A percentile compares a stretch with the other conserved stretches of the same genome.
Conservation (phyloP, 2,113 vertebrate genomes). For the Boleophthalmus pectinirostris region DNA sequence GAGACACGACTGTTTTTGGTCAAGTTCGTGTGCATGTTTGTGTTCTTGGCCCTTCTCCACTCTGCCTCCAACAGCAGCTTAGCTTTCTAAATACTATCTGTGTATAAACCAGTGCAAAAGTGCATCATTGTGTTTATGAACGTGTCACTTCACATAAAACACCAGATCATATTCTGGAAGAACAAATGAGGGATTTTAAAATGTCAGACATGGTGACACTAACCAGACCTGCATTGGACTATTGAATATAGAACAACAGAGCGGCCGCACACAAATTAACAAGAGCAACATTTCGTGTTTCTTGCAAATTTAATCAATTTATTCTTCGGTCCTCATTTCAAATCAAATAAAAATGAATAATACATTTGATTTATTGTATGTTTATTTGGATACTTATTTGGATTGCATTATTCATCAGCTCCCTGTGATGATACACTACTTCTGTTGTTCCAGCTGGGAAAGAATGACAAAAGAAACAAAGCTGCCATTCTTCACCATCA, state of each 20-base stretch:
- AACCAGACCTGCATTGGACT: not conserved
- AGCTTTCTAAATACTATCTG: constrained; percentile 7
- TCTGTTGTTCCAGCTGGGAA: too few species aligned
- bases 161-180: constrained; percentile 7
- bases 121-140: not conserved
- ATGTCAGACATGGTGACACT: not conserved
- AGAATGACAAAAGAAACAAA: too few species aligned
- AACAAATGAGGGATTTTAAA: not conserved
- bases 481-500: too few species aligned
- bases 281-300: not conserved
- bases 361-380: too few species aligned
- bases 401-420: too few species aligned
- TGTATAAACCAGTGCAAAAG: constrained; percentile 15
- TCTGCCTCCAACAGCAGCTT: not conserved
- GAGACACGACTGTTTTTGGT: constrained; percentile 48
- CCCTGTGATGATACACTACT: too few species aligned
- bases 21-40: constrained; percentile 33
- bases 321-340: too few species aligned
- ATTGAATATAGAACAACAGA: too few species aligned
- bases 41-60: not conserved
- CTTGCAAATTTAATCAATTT: not conserved
- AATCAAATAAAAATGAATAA: too few species aligned
- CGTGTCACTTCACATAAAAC: not conserved
- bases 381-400: too few species aligned
- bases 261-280: not conserved